These are phyloP conservation scores for Euphydryas editha DNA, from an alignment of 2,888 invertebrate genomes.

Conservation along the genomic window DNA sequence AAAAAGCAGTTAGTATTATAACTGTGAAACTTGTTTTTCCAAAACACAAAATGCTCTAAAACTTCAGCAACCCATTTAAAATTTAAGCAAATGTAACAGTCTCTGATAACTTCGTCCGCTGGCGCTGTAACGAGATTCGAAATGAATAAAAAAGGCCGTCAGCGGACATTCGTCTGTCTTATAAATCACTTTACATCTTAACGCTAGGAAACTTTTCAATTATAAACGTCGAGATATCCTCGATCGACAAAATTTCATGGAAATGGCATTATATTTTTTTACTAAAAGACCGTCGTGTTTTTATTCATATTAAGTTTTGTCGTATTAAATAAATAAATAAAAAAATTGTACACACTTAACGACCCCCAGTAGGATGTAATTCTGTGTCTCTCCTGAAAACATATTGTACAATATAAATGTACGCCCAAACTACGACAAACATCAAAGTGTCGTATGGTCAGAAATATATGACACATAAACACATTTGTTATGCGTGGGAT, in stretches of 20 bases:
- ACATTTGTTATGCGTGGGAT: too few species aligned
- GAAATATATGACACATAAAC: too few species aligned
- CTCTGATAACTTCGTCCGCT: conserved; percentile 42
- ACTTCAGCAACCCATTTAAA: conserved; percentile 2
- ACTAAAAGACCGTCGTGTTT: background rate
- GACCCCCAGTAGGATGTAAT: too few species aligned
- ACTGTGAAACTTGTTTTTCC: background rate
- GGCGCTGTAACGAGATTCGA: conserved; percentile 60
- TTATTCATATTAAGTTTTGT: too few species aligned
- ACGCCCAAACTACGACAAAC: too few species aligned
- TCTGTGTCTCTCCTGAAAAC: too few species aligned
- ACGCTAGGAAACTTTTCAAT: conserved; percentile 78
- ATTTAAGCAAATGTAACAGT: conserved; percentile 39
- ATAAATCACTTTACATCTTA: conserved; percentile 80
- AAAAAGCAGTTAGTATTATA: too few species aligned
- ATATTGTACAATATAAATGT: too few species aligned
- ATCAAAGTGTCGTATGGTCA: too few species aligned
- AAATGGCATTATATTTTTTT: conserved; percentile 43
- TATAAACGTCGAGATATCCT: conserved; percentile 64
- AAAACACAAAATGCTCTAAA: background rate
- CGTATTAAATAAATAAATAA: too few species aligned
- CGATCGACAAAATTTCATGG: conserved; percentile 37
- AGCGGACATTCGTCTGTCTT: conserved; percentile 69
- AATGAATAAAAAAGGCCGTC: conserved; percentile 64
- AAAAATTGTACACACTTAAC: too few species aligned